Conservation (phyloP, 2,113 vertebrate species). For the Tyrannus savana region DNA sequence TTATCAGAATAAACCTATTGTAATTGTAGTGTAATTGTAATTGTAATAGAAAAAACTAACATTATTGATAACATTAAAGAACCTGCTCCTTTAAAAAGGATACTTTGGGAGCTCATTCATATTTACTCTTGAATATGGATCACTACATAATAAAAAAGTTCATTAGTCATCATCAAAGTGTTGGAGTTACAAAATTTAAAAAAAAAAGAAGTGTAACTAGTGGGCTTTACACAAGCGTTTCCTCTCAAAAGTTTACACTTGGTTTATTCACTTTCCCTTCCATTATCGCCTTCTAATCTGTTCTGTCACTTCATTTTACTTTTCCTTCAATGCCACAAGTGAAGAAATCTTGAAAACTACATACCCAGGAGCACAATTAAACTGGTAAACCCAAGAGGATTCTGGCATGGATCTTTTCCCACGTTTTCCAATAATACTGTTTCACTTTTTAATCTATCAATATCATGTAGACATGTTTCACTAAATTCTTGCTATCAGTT, state of each 20-base stretch:
- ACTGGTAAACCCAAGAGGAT: slow-evolving; percentile 44
- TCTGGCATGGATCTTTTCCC: slow-evolving; percentile 31
- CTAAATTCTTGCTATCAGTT: neutral
- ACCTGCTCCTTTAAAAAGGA: neutral
- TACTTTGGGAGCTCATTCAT: neutral
- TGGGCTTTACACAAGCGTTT: slow-evolving; percentile 29
- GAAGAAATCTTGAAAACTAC: slow-evolving; percentile 64
- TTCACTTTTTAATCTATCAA: slow-evolving; percentile 2
- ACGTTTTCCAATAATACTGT: slow-evolving; percentile 30
- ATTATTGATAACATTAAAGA: slow-evolving; percentile 35
- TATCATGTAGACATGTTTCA: slow-evolving; percentile 6
- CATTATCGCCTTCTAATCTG: slow-evolving; percentile 64
- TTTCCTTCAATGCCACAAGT: slow-evolving; percentile 70
- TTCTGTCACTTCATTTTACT: slow-evolving; percentile 69
- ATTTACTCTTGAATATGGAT: neutral
- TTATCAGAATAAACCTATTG: slow-evolving; percentile 16
- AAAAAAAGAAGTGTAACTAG: neutral
- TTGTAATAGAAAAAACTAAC: slow-evolving; percentile 45
- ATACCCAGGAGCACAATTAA: slow-evolving; percentile 56
- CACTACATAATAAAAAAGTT: slow-evolving; percentile 27
- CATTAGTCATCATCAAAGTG: slow-evolving; percentile 28
- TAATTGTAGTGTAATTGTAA: neutral
- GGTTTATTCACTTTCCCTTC: slow-evolving; percentile 67
- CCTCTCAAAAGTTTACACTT: slow-evolving; percentile 66
- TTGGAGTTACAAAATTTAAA: neutral